Evolutionary conservation across 2,113 vertebrate species (phyloP), one percentile per base, ranked within the genome.

Genomic region (Morone chrysops): DNA sequence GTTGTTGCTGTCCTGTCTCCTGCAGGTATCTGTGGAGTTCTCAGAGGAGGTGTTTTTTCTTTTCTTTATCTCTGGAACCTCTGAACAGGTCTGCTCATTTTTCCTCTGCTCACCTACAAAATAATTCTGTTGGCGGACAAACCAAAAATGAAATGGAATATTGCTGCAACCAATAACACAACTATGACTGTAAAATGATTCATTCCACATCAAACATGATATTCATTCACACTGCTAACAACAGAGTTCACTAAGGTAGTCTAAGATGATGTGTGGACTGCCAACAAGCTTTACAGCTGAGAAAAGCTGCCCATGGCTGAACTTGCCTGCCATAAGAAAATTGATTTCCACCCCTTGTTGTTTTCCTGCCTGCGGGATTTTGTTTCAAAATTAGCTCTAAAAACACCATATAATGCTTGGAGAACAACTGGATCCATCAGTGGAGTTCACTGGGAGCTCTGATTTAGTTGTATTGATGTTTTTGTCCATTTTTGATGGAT

Each of bases 41-140:
- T 91, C 75, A 48, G 51, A 40, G 13, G 60, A 41, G 12, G 8
- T 18, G 3, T 45, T 20, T 57, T 78, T 78, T 59, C 31, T 78
- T 41, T 73, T 89, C 48, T 77, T 86, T 69, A 62, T 41, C 18
- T 60, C 57, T 25, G 53, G 65, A 54, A 62, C 48, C n/a, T 68
- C 65, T 8, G 36, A 51, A 65, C 3, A 8, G 62, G 12, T 57
- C 74, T 87, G 57, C 20, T 83, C 54, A n/a, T 18, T 71, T 48
- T 54, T 62, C 47, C 53, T 31, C 38, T 72, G 40, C 59, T 82
- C 65, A 3, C 38, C 50, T 11, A 9, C 65, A 67, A 59, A 53
- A 73, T 8, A 22, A 48, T 66, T 79, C 66, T 83, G 56, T 71
- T 72, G 50, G 22, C 57, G 50, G 22, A 60, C 12, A 65, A 31